These are phyloP conservation scores for Heliconius eleuchia DNA, from an alignment of 1,140 invertebrate genomes.

Conservation along the genomic window DNA sequence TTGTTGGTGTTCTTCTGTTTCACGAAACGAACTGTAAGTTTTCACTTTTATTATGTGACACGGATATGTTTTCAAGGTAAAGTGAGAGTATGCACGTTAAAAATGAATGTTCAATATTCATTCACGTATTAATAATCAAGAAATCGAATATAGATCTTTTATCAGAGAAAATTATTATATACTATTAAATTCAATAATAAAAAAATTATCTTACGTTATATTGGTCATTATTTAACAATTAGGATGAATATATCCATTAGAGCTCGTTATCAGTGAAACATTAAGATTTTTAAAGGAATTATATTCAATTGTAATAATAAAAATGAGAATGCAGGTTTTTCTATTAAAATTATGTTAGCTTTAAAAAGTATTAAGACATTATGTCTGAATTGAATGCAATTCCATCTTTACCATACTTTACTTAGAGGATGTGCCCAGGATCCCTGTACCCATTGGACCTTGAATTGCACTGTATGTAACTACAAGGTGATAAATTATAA, in stretches of 20 bases:
- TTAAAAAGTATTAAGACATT: neutral
- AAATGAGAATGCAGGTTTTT: neutral
- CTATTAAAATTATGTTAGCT: too few relatives aligned
- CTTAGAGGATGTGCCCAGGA: too few relatives aligned
- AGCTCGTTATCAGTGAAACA: neutral
- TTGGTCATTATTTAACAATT: neutral
- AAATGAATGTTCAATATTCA: slow-evolving; percentile 12
- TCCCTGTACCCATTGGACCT: too few relatives aligned
- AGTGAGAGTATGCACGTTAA: slow-evolving; percentile 59
- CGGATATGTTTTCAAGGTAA: slow-evolving; percentile 72
- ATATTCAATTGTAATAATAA: neutral
- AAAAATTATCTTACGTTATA: neutral
- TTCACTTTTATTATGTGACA: slow-evolving; percentile 47
- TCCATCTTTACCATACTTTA: too few relatives aligned
- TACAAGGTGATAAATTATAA: neutral
- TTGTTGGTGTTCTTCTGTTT: slow-evolving; percentile 45
- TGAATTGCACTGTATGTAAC: too few relatives aligned
- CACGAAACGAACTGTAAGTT: slow-evolving; percentile 67
- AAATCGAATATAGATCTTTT: neutral
- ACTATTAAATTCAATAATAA: neutral
- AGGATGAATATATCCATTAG: neutral
- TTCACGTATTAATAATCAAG: slow-evolving; percentile 12
- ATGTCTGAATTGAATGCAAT: too few relatives aligned
- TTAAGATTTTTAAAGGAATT: neutral
- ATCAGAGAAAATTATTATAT: neutral